Evolutionary conservation across 2,888 invertebrate species (phyloP), one percentile per base, ranked within the genome.

Genomic region (Ennomos erosarius): DNA sequence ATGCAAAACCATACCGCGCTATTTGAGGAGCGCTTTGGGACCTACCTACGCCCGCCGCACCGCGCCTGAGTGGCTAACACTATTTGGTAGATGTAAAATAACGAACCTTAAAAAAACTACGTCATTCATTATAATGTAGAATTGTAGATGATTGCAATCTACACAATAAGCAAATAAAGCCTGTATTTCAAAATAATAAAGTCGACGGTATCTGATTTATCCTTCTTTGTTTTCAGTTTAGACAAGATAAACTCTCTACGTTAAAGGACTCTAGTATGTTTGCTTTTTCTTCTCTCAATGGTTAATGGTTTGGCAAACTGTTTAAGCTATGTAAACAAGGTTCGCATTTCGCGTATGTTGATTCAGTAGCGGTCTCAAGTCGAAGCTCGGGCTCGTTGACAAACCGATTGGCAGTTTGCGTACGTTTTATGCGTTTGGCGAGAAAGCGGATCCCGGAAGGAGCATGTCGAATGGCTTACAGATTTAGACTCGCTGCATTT

Each of bases 401-500:
- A 88, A 78, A 79, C 70, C 74, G 81, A 87, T 82, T 85, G 83
- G 83, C 84, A 83, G 87, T 88, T 87, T 83, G 83, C 82, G 78
- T 83, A 82, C 78, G 79, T 83, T 87, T 87, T 84, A 85, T 85
- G 87, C 81, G 81, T 87, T 85, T 82, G 78, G 78, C 84, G 83
- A 85, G 87, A 88, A 88, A 85, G 85, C 83, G 78, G 78, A 81
- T 83, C 84, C 84, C 85, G 87, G 88, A 88, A 88, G 84, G 79
- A 78, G 76, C 78, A 77, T 78, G 73, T 64, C 72, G 50, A 42
- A 59, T 42, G 76, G 79, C 78, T 79, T 83, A 88, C 88, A 75
- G 81, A 89, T 88, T 88, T 88, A 90, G 87, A 83, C 75, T 70
- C 69, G 82, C 85, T 87, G 85, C 85, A 87, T 90, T 88, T 88